Evolutionary conservation across 2,113 vertebrate species (phyloP).

Genomic region (Suncus etruscus): DNA sequence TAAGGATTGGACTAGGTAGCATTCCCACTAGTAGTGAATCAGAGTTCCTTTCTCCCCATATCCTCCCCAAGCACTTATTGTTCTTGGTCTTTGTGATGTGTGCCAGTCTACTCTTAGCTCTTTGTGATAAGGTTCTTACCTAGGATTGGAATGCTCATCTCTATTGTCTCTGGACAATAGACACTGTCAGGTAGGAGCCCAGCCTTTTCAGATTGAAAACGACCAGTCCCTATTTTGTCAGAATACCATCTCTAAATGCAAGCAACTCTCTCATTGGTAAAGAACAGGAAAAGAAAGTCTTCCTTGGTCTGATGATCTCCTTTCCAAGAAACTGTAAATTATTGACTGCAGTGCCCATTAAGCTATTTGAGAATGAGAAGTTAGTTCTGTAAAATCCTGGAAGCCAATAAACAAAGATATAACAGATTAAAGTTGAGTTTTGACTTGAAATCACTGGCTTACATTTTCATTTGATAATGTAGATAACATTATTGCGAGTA

Average conservation of each 20-base stretch:
- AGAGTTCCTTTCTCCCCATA: too few relatives aligned
- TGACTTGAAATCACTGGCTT: constrained; percentile 28
- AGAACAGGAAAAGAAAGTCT: constrained; percentile 14
- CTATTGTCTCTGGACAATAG: too few relatives aligned
- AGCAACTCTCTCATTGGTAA: not conserved
- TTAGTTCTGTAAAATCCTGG: not conserved
- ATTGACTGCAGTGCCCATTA: not conserved
- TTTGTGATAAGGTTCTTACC: too few relatives aligned
- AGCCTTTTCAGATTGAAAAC: not conserved
- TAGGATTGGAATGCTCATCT: too few relatives aligned
- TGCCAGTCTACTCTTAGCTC: too few relatives aligned
- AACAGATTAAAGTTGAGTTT: constrained; percentile 1
- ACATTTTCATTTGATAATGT: not conserved
- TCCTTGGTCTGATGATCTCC: not conserved
- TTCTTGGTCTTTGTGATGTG: too few relatives aligned
- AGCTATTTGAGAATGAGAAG: constrained; percentile 15
- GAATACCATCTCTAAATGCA: not conserved
- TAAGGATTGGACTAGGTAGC: too few relatives aligned
- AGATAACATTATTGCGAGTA: not conserved
- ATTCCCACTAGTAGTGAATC: too few relatives aligned
- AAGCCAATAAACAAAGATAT: not conserved
- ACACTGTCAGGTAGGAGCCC: not conserved
- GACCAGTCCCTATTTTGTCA: not conserved
- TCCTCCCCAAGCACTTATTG: too few relatives aligned
- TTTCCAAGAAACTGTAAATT: constrained; percentile 27